Evolutionary conservation across 2,113 vertebrate genomes (phyloP), one percentile per base, ranked within the genome.

Genomic region (Esox niger): DNA sequence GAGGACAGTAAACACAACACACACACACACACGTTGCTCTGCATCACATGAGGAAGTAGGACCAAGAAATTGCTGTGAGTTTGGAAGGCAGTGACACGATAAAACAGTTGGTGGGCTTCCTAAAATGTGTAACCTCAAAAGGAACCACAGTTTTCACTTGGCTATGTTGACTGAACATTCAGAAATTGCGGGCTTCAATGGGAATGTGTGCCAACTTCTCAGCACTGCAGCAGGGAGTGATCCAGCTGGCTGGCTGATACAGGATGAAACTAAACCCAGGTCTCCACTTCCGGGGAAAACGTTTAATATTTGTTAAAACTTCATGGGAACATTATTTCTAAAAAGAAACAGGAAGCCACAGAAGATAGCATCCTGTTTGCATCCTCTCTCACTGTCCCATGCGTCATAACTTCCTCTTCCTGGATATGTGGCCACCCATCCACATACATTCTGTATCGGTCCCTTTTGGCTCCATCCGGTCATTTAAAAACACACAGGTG

Each of bases 341-440:
- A 88, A 83, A 66, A 71, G 83, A 62, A 83, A 84, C 88, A 88
- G 88, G 89, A 91, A 89, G 86, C 81, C 79, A 74, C 82, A 85
- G 81, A 79, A 90, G 81, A 86, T 77, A 70, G 82, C 90, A 90
- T 92, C 91, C 90, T 92, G 91, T 92, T 90, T 92, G 86, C 64
- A 79, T 82, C 79, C 79, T 88, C 84, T 81, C 78, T 83, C 77
- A 8, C 78, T 26, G 66, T 84, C 84, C 84, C 86, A 81, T 84
- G 79, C 85, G 76, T 90, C 89, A 92, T 75, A 74, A 81, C 83
- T 91, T 91, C 89, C 89, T 79, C 88, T 88, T 91, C 88, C 90
- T 89, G 89, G 89, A 90, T 86, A 89, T 84, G 83, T 82, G 78
- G 75, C 86, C 76, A 76, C 78, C 74, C 73, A 67, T 85, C 78